Evolutionary conservation across 2,888 invertebrate genomes (phyloP), one percentile per base, ranked within the genome.

Genomic region (Hyles lineata): DNA sequence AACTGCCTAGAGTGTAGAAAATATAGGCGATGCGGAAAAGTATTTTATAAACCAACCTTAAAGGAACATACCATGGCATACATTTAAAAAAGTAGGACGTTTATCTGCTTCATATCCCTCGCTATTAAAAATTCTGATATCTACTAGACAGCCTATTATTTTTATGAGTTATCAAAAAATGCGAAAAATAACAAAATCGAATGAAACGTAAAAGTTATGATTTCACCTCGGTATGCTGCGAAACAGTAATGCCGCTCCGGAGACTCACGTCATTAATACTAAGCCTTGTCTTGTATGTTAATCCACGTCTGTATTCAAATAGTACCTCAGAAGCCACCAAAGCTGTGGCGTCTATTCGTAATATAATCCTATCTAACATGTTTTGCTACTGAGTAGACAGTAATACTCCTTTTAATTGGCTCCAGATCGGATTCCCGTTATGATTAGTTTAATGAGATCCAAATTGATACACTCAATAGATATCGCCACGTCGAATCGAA

Each of bases 391-490:
- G 23, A 71, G 32, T 67, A 72, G 43, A 32, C 55, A 67, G 63
- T 55, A 52, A 72, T 59, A 59, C 43, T 71, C 74, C 59, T 75
- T 76, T 78, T 80, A 83, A 84, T 85, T 79, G 76, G 76, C 76
- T 78, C 71, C 72, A 76, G 74, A 79, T 78, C 73, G 74, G 63
- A 74, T 76, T 79, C 74, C 80, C 80, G 78, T 81, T 83, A 80
- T 79, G 77, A 82, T 83, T 77, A 77, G 77, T 77, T 76, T 83
- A 86, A 85, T 84, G 79, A 82, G 82, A 82, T 83, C 77, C 77
- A 81, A 85, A 84, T 83, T 83, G 83, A 83, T 82, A 82, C 74
- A 76, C 76, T 75, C 70, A 71, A 76, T 77, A 76, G 78, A 79
- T 83, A 82, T 73, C 75, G 75, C 79, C 76, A 78, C 75, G 25